Evolutionary conservation across 2,113 vertebrate genomes (phyloP).

Genomic region (Manacus vitellinus): DNA sequence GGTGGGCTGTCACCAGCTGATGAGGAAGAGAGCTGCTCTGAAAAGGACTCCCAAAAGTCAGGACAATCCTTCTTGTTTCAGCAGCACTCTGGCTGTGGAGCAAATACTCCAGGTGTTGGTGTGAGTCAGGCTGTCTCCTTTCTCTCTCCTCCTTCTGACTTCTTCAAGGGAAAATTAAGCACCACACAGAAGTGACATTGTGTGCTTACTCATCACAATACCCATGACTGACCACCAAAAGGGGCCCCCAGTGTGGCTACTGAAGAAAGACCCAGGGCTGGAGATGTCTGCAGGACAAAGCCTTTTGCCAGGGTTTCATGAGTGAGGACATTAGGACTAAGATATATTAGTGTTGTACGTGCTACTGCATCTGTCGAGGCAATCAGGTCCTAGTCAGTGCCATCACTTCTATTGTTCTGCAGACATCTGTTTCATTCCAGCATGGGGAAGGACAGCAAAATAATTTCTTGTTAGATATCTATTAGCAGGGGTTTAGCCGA

Average conservation of each 20-base stretch:
- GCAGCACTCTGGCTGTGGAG: not conserved
- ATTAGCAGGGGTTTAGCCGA: not conserved
- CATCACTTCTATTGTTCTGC: slow-evolving; percentile 6
- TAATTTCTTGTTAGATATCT: slow-evolving; percentile 17
- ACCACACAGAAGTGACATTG: not conserved
- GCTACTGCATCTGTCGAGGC: not conserved
- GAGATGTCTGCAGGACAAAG: slow-evolving; percentile 12
- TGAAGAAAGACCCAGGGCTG: not conserved
- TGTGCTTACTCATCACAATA: not conserved
- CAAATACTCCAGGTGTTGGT: not conserved
- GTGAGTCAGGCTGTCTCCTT: not conserved
- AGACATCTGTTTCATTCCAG: not conserved
- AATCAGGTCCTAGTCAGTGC: not conserved
- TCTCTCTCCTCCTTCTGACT: not conserved
- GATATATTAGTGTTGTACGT: not conserved
- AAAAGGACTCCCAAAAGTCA: not conserved
- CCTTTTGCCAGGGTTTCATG: not conserved
- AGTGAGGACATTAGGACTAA: not conserved
- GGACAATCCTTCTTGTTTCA: not conserved
- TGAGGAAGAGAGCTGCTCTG: not conserved
- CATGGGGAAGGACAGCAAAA: not conserved
- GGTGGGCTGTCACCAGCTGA: slow-evolving; percentile 28
- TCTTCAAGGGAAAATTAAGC: not conserved
- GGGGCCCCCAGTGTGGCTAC: not conserved
- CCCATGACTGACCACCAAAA: not conserved